phyloP scores from a whole-genome alignment of 1,140 invertebrate genomes.

The Galendromus occidentalis region DNA sequence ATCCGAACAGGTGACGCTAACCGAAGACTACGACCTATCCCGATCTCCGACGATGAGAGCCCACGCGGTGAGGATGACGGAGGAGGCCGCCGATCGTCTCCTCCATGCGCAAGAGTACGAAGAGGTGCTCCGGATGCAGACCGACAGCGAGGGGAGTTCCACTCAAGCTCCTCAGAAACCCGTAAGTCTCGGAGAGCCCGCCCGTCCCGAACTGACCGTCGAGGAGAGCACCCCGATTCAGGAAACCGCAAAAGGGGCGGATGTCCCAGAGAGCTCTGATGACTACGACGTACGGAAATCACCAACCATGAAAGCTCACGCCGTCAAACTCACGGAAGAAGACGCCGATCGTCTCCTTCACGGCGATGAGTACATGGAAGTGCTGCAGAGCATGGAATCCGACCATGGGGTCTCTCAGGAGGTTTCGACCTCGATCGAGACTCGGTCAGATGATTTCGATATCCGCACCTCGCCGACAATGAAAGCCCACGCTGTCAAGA shows the following conservation, averaged over 20 bases:
- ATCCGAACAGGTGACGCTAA: neutral
- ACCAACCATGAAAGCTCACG: neutral
- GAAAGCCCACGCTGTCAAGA: neutral
- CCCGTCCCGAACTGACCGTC: neutral
- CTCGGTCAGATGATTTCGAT: neutral
- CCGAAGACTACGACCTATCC: neutral
- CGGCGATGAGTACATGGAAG: neutral
- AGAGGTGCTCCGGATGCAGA: neutral
- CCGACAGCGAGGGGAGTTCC: neutral
- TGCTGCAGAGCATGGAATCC: neutral
- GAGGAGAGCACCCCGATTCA: neutral
- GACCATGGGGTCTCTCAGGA: neutral
- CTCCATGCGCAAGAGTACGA: neutral
- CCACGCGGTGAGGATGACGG: neutral
- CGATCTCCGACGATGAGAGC: neutral
- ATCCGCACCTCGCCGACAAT: neutral
- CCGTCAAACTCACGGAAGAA: neutral
- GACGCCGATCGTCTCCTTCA: slow-evolving; percentile 4
- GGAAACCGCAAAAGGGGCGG: neutral
- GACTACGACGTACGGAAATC: neutral
- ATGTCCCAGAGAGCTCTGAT: neutral
- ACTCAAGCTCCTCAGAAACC: neutral
- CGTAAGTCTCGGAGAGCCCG: neutral
- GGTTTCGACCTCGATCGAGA: neutral
- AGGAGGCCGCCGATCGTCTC: neutral